Evolutionary conservation across 2,888 invertebrate species (phyloP).

Genomic region (Branchinecta sandiegonensis): DNA sequence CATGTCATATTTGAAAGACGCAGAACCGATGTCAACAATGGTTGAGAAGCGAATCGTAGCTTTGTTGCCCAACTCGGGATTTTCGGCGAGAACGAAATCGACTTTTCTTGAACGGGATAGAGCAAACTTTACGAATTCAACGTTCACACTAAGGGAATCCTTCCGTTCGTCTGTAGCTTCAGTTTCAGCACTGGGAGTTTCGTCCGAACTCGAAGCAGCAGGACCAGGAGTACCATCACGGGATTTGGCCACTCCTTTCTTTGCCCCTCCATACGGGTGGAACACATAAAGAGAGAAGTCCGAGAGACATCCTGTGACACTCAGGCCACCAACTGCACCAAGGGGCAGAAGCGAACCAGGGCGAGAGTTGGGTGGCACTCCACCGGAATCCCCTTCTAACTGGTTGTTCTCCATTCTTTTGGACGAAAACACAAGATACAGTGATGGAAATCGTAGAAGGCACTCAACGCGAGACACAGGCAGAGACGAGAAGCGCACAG

Average conservation of each 20-base stretch:
- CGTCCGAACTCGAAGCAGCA: not conserved
- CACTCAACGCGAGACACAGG: slow-evolving; percentile 92
- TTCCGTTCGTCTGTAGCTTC: slow-evolving; percentile 63
- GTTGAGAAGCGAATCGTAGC: slow-evolving; percentile 87
- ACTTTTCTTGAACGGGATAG: slow-evolving; percentile 77
- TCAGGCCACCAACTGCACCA: slow-evolving; percentile 65
- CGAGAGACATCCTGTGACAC: slow-evolving; percentile 88
- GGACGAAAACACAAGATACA: slow-evolving; percentile 92
- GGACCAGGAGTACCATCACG: not conserved
- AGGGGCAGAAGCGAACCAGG: slow-evolving; percentile 34
- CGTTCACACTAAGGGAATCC: slow-evolving; percentile 88
- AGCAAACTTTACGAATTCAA: slow-evolving; percentile 93
- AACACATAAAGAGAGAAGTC: slow-evolving; percentile 97
- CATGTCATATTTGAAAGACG: slow-evolving; percentile 98
- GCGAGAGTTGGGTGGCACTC: not conserved
- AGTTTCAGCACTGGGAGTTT: slow-evolving; percentile 35
- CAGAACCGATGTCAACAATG: slow-evolving; percentile 86
- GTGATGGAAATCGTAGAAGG: slow-evolving; percentile 83
- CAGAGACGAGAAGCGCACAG: slow-evolving; percentile 86
- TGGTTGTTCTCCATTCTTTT: slow-evolving; percentile 46
- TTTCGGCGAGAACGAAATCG: slow-evolving; percentile 47
- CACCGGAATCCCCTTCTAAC: slow-evolving; percentile 10
- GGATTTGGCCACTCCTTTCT: not conserved
- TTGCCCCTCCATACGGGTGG: slow-evolving; percentile 80
- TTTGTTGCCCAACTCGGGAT: slow-evolving; percentile 23